phyloP scores from a whole-genome alignment of 2,113 vertebrate species.

The Synchiropus splendidus region DNA sequence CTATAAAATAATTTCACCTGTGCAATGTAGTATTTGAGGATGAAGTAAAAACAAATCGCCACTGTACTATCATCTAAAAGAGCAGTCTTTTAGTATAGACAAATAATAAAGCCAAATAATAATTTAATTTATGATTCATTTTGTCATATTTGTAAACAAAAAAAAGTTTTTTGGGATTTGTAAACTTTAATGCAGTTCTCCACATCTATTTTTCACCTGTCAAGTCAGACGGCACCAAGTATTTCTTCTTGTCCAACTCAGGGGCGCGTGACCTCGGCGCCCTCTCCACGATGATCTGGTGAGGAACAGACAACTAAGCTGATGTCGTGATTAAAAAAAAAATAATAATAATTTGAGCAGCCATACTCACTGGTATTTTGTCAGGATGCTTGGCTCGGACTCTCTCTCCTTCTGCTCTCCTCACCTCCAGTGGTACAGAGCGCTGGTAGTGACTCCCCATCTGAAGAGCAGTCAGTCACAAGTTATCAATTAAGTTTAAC shows the following conservation, averaged over 20 bases:
- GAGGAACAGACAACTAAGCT: neutral
- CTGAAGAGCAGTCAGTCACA: constrained; percentile 27
- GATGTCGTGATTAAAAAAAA: neutral
- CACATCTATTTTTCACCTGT: constrained; percentile 90
- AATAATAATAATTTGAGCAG: neutral
- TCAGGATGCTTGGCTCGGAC: constrained; percentile 72
- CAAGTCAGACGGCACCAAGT: constrained; percentile 91
- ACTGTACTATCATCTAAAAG: too few species aligned
- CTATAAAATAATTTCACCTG: too few species aligned
- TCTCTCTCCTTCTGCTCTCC: constrained; percentile 70
- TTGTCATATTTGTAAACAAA: too few species aligned
- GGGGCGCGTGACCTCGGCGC: constrained; percentile 87
- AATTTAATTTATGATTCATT: too few species aligned
- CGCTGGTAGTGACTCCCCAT: constrained; percentile 72
- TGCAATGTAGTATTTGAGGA: too few species aligned
- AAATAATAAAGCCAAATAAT: too few species aligned
- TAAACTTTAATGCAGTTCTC: too few species aligned
- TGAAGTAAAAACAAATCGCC: too few species aligned
- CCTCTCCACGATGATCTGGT: constrained; percentile 91
- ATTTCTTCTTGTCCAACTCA: constrained; percentile 96
- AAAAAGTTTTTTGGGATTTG: too few species aligned
- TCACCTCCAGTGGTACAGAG: constrained; percentile 65
- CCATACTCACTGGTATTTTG: constrained; percentile 68
- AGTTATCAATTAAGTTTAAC: too few species aligned
- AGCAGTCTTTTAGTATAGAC: too few species aligned